Conservation (phyloP, 2,113 vertebrate species). For the Halcyon malimbica region DNA sequence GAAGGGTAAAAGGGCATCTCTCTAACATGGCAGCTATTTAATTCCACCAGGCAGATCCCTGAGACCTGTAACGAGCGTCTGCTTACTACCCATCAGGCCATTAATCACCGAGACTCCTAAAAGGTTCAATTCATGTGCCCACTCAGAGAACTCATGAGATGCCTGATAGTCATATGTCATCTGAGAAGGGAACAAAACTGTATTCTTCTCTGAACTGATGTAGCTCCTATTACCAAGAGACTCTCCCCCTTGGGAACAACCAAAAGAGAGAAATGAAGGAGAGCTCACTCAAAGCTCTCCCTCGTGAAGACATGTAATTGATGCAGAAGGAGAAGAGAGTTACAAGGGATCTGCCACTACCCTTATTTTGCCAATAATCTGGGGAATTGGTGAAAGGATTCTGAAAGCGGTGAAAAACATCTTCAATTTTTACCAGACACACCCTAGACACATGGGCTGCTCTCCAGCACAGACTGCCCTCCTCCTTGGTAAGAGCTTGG, state of each 20-base stretch:
- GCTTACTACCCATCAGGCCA: slow-evolving; percentile 49
- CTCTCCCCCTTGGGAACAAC: slow-evolving; percentile 7
- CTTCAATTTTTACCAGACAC: neutral
- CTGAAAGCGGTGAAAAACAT: neutral
- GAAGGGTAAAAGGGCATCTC: neutral
- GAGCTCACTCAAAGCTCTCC: slow-evolving; percentile 44
- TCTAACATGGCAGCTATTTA: neutral
- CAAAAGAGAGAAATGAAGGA: slow-evolving; percentile 26
- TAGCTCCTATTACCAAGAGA: slow-evolving; percentile 57
- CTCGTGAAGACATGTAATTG: neutral
- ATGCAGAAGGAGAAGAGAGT: neutral
- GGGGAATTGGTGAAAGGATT: neutral
- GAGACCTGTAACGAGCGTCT: neutral
- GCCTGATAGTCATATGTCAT: slow-evolving; percentile 62
- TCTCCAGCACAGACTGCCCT: neutral
- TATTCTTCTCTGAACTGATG: slow-evolving; percentile 49
- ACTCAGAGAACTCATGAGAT: slow-evolving; percentile 52
- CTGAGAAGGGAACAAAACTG: slow-evolving; percentile 45
- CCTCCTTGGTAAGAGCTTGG: neutral
- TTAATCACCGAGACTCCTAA: slow-evolving; percentile 57
- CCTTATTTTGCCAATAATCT: neutral
- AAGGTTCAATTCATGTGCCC: slow-evolving; percentile 61
- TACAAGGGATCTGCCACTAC: neutral
- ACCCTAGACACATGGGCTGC: neutral
- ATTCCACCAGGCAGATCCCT: slow-evolving; percentile 30